Evolutionary conservation across 2,888 invertebrate genomes (phyloP).

Genomic region (Reticulitermes lucifugus): DNA sequence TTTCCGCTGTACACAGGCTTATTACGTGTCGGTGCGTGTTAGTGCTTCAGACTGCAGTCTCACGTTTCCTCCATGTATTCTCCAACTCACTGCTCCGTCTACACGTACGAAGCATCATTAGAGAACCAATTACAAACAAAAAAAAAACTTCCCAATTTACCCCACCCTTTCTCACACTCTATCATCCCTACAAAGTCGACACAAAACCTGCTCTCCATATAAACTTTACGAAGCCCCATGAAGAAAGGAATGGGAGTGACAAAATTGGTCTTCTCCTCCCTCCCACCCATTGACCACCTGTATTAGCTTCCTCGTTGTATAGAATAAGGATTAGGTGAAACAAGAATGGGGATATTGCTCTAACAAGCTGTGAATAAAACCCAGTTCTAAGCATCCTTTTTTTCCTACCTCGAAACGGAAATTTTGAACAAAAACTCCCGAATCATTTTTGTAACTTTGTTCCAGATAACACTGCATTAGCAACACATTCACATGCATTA

Average conservation of each 20-base stretch:
- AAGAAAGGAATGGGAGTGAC: background rate
- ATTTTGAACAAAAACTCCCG: background rate
- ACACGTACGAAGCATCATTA: background rate
- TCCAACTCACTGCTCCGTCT: background rate
- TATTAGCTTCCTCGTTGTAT: background rate
- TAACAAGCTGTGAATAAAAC: background rate
- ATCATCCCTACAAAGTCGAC: background rate
- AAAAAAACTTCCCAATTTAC: background rate
- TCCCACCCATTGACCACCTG: background rate
- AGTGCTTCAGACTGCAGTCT: background rate
- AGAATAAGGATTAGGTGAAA: background rate
- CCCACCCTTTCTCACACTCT: background rate
- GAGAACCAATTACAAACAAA: conserved; percentile 20
- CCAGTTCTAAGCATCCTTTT: background rate
- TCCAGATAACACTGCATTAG: background rate
- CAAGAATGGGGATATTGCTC: background rate
- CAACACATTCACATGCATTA: background rate
- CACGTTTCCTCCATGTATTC: conserved; percentile 1
- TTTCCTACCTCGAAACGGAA: background rate
- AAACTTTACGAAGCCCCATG: background rate
- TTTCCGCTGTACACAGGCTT: conserved; percentile 3
- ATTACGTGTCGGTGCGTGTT: background rate
- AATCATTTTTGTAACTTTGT: background rate
- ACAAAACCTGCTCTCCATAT: background rate
- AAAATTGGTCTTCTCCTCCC: too few relatives aligned